phyloP scores from a whole-genome alignment of 64 coral and sea anemone species.

The Pocillopora verrucosa region DNA sequence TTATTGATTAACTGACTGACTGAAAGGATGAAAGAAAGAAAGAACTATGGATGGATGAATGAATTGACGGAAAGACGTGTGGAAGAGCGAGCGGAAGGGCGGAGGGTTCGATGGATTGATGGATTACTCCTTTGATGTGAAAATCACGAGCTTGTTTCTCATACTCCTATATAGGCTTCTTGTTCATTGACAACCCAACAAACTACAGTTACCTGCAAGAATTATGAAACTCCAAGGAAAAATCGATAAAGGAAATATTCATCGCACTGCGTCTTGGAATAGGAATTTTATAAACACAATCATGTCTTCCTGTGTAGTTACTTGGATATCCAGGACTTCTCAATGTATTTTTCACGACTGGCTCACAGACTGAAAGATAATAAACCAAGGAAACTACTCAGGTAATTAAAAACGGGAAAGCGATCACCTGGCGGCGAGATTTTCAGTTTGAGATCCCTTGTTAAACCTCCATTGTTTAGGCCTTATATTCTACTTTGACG shows the following conservation, averaged over 20 bases:
- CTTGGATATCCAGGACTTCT: constrained; percentile 5
- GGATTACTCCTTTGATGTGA: not conserved
- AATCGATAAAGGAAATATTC: not conserved
- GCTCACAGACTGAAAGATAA: not conserved
- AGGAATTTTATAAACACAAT: constrained; percentile 3
- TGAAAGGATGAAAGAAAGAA: too few relatives aligned
- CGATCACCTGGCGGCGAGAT: too few relatives aligned
- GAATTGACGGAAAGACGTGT: too few relatives aligned
- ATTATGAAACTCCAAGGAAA: not conserved
- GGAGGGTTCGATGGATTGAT: too few relatives aligned
- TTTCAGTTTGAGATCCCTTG: too few relatives aligned
- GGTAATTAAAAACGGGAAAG: too few relatives aligned
- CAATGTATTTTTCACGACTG: not conserved
- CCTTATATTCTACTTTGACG: too few relatives aligned
- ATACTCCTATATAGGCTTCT: not conserved
- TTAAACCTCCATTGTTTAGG: too few relatives aligned
- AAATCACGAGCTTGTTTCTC: not conserved
- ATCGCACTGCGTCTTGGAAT: not conserved
- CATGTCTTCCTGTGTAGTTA: not conserved
- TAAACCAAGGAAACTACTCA: not conserved
- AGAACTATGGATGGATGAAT: too few relatives aligned
- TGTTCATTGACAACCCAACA: not conserved
- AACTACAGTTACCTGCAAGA: not conserved
- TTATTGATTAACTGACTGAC: not conserved
- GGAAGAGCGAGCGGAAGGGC: too few relatives aligned